Percentiles rank a stretch among this genome's conserved stretches.
These are phyloP conservation scores for Platygyra sinensis DNA, from an alignment of 64 coral and sea anemone species.

Conservation along the genomic window DNA sequence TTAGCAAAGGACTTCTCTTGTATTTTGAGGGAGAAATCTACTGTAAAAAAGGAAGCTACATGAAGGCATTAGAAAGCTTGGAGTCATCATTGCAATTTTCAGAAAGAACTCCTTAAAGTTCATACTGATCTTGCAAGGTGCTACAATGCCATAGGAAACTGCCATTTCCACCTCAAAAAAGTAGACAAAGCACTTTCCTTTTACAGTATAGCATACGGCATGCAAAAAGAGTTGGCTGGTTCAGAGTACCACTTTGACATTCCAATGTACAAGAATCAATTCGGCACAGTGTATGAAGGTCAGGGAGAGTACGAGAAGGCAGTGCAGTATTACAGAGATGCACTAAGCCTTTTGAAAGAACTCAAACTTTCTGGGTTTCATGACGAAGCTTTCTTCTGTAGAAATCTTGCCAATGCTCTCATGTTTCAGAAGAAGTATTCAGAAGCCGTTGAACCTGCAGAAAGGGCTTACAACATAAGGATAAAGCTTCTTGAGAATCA, in stretches of 20 bases:
- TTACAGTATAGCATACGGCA: constrained; percentile 16
- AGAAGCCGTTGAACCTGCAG: background rate
- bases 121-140: constrained; percentile 25
- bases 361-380: constrained; percentile 26
- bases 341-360: constrained; percentile 18
- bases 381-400: constrained; percentile 3
- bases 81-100: background rate
- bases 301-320: constrained; percentile 8
- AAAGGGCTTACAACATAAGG: constrained; percentile 22
- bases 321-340: constrained; percentile 15
- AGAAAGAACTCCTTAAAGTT: constrained; percentile 1
- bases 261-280: constrained; percentile 43
- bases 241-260: constrained; percentile 27
- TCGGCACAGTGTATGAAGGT: constrained; percentile 15
- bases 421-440: constrained; percentile 8
- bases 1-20: background rate
- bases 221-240: constrained; percentile 15
- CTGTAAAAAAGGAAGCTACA: background rate
- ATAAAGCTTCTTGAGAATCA: constrained; percentile 13
- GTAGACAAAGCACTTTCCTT: background rate
- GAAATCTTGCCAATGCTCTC: constrained; percentile 38
- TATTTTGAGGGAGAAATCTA: background rate
- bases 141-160: constrained; percentile 43
- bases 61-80: background rate
- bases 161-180: background rate